Conservation (phyloP, 1,140 invertebrate genomes). For the Rhizoglyphus robini region DNA sequence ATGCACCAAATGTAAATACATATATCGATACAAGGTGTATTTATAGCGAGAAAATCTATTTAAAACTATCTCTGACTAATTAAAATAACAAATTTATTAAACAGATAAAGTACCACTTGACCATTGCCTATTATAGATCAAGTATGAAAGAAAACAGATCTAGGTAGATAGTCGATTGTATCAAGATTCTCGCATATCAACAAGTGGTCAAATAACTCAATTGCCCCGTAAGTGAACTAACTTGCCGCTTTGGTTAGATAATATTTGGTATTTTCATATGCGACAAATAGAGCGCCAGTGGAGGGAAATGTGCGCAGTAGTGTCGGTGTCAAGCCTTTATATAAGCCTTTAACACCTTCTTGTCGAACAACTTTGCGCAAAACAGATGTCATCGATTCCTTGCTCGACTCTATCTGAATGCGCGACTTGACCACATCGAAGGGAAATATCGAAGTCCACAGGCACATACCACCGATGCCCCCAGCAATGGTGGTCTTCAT, state of each 20-base stretch:
- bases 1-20: too few relatives aligned
- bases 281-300: conserved; percentile 75
- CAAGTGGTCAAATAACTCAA: too few relatives aligned
- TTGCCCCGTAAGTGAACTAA: too few relatives aligned
- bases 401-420: conserved; percentile 56
- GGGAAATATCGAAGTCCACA: conserved; percentile 74
- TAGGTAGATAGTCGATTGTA: too few relatives aligned
- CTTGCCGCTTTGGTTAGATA: conserved; percentile 10
- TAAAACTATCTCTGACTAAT: too few relatives aligned
- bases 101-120: too few relatives aligned
- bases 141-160: too few relatives aligned
- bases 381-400: conserved; percentile 46
- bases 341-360: conserved; percentile 54
- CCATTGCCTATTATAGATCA: too few relatives aligned
- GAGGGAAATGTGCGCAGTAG: conserved; percentile 72
- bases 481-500: conserved; percentile 55
- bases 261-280: conserved; percentile 53
- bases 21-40: too few relatives aligned
- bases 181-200: too few relatives aligned
- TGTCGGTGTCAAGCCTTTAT: conserved; percentile 57
- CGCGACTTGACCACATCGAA: conserved; percentile 78
- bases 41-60: too few relatives aligned
- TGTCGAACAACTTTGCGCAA: conserved; percentile 54
- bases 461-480: conserved; percentile 61
- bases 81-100: too few relatives aligned